Conservation (phyloP, 2,113 vertebrate species). For the Zosterops japonicus region DNA sequence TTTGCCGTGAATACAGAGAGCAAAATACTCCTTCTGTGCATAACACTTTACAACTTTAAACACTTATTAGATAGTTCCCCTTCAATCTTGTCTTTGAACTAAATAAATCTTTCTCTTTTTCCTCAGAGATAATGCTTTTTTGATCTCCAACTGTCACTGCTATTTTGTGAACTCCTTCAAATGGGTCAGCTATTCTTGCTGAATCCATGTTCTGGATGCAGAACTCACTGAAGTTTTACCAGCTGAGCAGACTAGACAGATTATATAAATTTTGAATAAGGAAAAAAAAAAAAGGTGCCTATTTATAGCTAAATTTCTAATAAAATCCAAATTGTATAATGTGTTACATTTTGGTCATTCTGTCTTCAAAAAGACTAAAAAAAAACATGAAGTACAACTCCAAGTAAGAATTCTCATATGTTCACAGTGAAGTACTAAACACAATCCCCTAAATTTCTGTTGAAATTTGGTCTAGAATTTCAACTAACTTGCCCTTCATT, state of each 20-base stretch:
- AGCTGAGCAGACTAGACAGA: not conserved
- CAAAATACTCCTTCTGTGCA: not conserved
- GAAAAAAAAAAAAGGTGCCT: not conserved
- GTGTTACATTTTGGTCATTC: not conserved
- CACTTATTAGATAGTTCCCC: not conserved
- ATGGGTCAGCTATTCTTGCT: not conserved
- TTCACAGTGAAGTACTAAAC: not conserved
- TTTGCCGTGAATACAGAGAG: not conserved
- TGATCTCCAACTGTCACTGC: not conserved
- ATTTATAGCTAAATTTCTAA: not conserved
- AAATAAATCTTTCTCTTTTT: not conserved
- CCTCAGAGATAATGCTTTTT: not conserved
- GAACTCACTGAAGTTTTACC: not conserved
- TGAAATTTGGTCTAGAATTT: not conserved
- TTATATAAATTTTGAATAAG: not conserved
- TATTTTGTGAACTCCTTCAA: not conserved
- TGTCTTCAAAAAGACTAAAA: not conserved
- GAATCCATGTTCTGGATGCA: not conserved
- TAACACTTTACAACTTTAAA: not conserved
- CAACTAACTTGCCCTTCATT: not conserved
- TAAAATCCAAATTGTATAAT: not conserved
- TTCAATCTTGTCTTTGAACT: not conserved
- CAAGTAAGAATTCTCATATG: not conserved
- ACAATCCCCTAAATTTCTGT: fast-evolving
- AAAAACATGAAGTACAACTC: not conserved